A percentile compares a stretch with the other conserved stretches of the same genome.
Conservation (phyloP, 2,888 invertebrate species). For the Aspidiotus rigidus region DNA sequence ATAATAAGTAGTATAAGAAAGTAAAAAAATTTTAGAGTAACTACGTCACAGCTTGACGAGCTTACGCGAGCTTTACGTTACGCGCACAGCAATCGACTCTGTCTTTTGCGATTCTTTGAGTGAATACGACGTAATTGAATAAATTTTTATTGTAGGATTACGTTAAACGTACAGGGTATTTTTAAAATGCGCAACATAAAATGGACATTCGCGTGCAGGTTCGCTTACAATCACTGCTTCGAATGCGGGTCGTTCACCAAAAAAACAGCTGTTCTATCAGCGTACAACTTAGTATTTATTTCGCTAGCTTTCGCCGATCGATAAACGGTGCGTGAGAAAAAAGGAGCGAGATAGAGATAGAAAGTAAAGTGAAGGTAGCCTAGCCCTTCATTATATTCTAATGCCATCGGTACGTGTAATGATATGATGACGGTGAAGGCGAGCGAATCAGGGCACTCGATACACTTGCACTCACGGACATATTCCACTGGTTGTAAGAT, state of each 20-base stretch:
- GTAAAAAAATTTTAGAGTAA: neutral
- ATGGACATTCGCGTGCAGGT: neutral
- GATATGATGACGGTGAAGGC: too few relatives aligned
- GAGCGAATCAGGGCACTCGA: too few relatives aligned
- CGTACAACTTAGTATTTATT: constrained; percentile 3
- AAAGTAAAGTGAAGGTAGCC: neutral
- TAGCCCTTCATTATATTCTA: too few relatives aligned
- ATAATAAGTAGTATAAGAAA: neutral
- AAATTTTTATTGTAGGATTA: too few relatives aligned
- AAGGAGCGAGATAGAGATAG: neutral
- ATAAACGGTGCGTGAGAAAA: neutral
- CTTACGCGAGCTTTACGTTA: neutral
- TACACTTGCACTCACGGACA: too few relatives aligned
- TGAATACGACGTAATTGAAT: too few relatives aligned
- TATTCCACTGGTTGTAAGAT: too few relatives aligned
- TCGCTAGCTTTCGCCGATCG: neutral
- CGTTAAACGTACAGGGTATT: too few relatives aligned
- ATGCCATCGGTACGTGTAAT: too few relatives aligned
- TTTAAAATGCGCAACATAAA: too few relatives aligned
- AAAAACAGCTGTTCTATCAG: constrained; percentile 7
- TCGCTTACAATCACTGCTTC: neutral
- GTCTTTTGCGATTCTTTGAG: too few relatives aligned
- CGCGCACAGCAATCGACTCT: neutral
- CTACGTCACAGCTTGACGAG: neutral
- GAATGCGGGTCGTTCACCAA: constrained; percentile 13